Evolutionary conservation across 2,797 vertebrate species (phyloP), one percentile per base, ranked within the genome.

Genomic region (Botia kubotai): DNA sequence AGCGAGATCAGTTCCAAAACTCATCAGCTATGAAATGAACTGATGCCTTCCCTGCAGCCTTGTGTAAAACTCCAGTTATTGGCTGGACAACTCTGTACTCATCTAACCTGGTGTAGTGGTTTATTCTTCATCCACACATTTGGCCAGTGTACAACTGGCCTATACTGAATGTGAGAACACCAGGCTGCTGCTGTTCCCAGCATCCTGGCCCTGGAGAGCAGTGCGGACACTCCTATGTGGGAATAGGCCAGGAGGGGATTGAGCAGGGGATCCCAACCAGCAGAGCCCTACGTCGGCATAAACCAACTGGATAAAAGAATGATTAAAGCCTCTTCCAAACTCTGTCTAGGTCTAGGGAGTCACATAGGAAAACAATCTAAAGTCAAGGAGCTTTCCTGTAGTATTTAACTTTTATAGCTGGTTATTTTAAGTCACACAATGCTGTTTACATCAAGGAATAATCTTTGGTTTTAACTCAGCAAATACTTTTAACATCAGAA

Each of bases 141-240:
- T 89, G 86, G 81, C 66, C 88, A 77, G 80, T 85, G 79, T 69
- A 72, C 58, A 71, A 77, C 85, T 81, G 77, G 87, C 79, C 84
- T 86, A 87, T 85, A 80, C 80, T 85, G 88, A 87, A 91, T 93
- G 92, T 95, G 94, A 95, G 94, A 95, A 95, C 88, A 89, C 89
- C 82, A 89, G 88, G 89, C 86, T 86, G 58, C 77, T 84, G 92
- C 80, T 66, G 93, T 95, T 95, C 94, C 94, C 94, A 95, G 93
- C 93, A 91, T 89, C 90, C 88, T 84, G 88, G 87, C 91, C 93
- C 93, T 90, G 83, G 90, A 92, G 92, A 93, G 90, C 91, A 87
- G 86, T 86, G 53, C 55, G 84, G 88, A 90, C 65, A 63, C 82
- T 84, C 52, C 65, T 87, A 92, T 93, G 93, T 94, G 93, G 92